Percentiles rank a stretch among this genome's conserved stretches.
phyloP scores from a whole-genome alignment of 2,797 vertebrate genomes.

The Epinephelus coioides region DNA sequence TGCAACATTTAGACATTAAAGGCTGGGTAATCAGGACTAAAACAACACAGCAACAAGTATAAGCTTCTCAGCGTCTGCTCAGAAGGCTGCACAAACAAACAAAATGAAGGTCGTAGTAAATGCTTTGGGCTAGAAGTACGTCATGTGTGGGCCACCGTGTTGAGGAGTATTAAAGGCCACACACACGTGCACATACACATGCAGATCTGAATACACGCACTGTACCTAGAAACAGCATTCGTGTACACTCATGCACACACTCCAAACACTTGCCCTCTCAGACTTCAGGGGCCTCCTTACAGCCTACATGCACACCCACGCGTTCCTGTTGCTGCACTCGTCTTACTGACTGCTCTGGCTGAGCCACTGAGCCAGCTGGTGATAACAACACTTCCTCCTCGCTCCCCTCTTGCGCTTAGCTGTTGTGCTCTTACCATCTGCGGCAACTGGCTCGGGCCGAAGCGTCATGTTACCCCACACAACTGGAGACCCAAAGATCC shows the following conservation, averaged over 20 bases:
- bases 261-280: conserved; percentile 57
- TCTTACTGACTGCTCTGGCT: conserved; percentile 64
- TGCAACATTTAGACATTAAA: conserved; percentile 56
- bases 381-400: conserved; percentile 81
- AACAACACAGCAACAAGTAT: conserved; percentile 62
- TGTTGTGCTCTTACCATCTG: conserved; percentile 76
- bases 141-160: conserved; percentile 63
- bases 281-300: conserved; percentile 60
- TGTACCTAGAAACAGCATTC: conserved; percentile 34
- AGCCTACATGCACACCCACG: conserved; percentile 71
- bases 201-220: conserved; percentile 40
- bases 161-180: conserved; percentile 56
- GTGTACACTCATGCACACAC: conserved; percentile 26
- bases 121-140: conserved; percentile 55
- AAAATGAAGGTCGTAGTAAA: conserved; percentile 69
- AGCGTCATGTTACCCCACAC: conserved; percentile 75
- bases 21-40: conserved; percentile 54
- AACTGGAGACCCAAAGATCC: conserved; percentile 68
- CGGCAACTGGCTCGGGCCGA: conserved; percentile 69
- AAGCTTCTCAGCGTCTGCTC: conserved; percentile 46
- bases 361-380: conserved; percentile 79
- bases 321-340: conserved; percentile 76
- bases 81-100: conserved; percentile 72
- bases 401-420: conserved; percentile 64
- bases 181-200: conserved; percentile 25